These are phyloP conservation scores for Ceyx melanurus DNA, from an alignment of 2,113 vertebrate species.

Conservation along the genomic window DNA sequence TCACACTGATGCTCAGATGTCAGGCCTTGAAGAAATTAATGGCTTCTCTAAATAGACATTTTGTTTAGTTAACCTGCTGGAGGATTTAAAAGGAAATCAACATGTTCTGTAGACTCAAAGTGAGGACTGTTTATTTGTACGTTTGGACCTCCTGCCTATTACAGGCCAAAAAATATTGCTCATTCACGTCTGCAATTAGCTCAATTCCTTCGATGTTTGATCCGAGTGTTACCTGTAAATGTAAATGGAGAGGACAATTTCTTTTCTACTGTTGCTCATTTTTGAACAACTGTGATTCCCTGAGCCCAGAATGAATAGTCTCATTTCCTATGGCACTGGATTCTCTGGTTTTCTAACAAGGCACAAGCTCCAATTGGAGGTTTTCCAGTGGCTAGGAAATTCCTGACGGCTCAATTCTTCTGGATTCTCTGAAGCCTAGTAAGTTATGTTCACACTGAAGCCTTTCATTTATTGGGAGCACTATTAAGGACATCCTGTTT, in stretches of 20 bases:
- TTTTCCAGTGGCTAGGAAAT: not conserved
- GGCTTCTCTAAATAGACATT: not conserved
- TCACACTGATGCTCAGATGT: not conserved
- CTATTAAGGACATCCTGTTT: not conserved
- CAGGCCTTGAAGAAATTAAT: not conserved
- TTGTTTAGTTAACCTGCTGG: slow-evolving; percentile 14
- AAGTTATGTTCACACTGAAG: not conserved
- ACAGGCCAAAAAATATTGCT: not conserved
- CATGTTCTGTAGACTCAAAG: slow-evolving; percentile 1
- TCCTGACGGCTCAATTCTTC: not conserved
- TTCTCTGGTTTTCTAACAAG: slow-evolving; percentile 29
- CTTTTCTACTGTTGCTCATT: not conserved
- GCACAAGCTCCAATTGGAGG: not conserved
- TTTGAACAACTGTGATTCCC: not conserved
- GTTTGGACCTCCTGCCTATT: not conserved
- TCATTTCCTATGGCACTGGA: not conserved
- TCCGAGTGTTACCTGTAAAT: not conserved
- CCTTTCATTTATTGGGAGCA: not conserved
- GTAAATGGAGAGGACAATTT: not conserved
- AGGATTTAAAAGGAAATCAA: slow-evolving; percentile 18
- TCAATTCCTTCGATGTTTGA: not conserved
- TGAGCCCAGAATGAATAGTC: not conserved
- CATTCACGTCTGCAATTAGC: not conserved
- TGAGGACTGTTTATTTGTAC: slow-evolving; percentile 13
- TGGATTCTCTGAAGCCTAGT: not conserved